Evolutionary conservation across 1,140 invertebrate genomes (phyloP), one percentile per base, ranked within the genome.

Genomic region (Zaprionus vittiger): DNA sequence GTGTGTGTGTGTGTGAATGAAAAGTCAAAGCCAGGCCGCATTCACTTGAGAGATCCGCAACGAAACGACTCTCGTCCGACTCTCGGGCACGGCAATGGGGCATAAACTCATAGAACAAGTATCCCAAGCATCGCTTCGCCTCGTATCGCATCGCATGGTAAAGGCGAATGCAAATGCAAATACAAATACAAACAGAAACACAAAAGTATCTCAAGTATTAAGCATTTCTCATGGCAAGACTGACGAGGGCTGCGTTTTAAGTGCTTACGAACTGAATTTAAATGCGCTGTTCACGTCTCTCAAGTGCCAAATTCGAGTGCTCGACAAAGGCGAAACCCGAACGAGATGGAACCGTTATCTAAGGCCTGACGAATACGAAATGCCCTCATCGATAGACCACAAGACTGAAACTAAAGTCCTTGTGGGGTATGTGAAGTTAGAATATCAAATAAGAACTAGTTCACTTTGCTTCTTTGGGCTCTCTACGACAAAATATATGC

Each of bases 201-300:
- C 74, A 85, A 85, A 83, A 73, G 77, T 85, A 86, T 87, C 80
- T 85, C 83, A 87, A 85, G 83, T 85, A 74, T 73, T 73, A 65
- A 83, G 80, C 80, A 87, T 87, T 85, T 86, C 80, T 71, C 83
- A 71, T 85, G 75, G 52, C 66, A 7, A 47, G 41, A 9, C 31
- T 62, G 67, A 64, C 66, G 73, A 75, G 67, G 60, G 54, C 73
- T 64, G 73, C 67, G 67, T 71, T 71, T 64, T 71, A 75, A 78
- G 76, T 74, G 54, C 76, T 61, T 84, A 67, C 83, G 80, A 85
- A 67, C 70, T 82, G 83, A 85, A 85, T 87, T 83, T 87, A 80
- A 87, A 85, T 78, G 81, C 81, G 81, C 69, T 70, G 71, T 81
- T 77, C 75, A 41, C 75, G 70, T 73, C 75, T 68, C 64, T 65